Conservation (phyloP, 2,113 vertebrate genomes). For the Emydocephalus ijimae region DNA sequence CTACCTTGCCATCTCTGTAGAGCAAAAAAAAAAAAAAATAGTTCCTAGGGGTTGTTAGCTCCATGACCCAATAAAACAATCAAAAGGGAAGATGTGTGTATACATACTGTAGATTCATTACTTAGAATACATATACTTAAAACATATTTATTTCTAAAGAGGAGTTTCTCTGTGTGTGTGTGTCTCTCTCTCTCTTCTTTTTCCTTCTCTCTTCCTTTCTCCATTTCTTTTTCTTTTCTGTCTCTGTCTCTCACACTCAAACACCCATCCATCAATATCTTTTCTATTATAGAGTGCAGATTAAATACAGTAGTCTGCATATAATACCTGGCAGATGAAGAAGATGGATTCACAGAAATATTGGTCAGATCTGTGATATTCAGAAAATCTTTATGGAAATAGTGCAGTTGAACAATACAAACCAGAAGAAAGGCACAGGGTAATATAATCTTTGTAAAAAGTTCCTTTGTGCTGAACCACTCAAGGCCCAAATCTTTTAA, state of each 20-base stretch:
- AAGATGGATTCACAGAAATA: constrained; percentile 49
- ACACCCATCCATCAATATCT: neutral
- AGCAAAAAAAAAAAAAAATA: neutral
- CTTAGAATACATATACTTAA: neutral
- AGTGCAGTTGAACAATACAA: constrained; percentile 75
- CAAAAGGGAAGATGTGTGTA: neutral
- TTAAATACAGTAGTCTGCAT: neutral
- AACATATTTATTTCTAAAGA: neutral
- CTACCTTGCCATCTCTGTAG: neutral
- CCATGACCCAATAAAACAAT: neutral
- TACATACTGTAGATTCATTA: neutral
- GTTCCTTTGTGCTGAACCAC: constrained; percentile 61
- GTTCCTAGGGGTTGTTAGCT: neutral
- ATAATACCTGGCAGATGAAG: constrained; percentile 23
- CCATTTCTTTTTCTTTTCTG: neutral
- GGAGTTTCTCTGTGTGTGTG: neutral
- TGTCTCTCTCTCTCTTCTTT: too few species aligned
- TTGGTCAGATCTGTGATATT: constrained; percentile 70
- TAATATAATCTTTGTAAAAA: constrained; percentile 70
- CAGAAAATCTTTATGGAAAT: constrained; percentile 75
- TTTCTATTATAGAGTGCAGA: neutral
- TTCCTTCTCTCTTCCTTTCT: neutral
- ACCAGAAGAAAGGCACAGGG: constrained; percentile 73
- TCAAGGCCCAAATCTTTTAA: constrained; percentile 74
- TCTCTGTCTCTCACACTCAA: neutral